Conservation (phyloP, 2,797 vertebrate genomes). For the Smutsia gigantea region DNA sequence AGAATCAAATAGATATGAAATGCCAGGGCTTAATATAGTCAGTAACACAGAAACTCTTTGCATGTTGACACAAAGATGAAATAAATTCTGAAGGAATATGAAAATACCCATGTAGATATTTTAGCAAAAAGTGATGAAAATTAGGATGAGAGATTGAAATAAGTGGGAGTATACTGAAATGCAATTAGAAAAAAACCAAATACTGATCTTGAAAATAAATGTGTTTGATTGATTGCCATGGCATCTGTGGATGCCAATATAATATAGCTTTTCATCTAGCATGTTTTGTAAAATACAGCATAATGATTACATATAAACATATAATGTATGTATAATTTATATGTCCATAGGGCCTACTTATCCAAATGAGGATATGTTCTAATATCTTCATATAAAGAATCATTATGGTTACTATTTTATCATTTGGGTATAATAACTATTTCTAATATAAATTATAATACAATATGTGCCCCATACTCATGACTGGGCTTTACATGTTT, state of each 20-base stretch:
- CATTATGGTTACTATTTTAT: not conserved
- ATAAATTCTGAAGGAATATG: not conserved
- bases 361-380: not conserved
- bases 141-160: not conserved
- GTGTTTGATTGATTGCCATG: not conserved
- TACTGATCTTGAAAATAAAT: not conserved
- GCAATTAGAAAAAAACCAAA: not conserved
- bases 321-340: not conserved
- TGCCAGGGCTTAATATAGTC: not conserved
- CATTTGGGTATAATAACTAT: not conserved
- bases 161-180: constrained; percentile 13
- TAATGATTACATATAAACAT: not conserved
- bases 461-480: not conserved
- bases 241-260: not conserved
- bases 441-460: not conserved
- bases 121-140: not conserved
- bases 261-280: not conserved
- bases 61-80: not conserved
- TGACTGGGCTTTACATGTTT: not conserved
- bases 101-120: not conserved
- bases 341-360: not conserved
- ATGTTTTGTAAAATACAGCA: not conserved
- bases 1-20: not conserved
- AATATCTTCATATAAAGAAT: constrained; percentile 27
- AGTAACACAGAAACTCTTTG: not conserved